phyloP scores from a whole-genome alignment of 2,888 invertebrate species.

The Cyclophora albipunctata region DNA sequence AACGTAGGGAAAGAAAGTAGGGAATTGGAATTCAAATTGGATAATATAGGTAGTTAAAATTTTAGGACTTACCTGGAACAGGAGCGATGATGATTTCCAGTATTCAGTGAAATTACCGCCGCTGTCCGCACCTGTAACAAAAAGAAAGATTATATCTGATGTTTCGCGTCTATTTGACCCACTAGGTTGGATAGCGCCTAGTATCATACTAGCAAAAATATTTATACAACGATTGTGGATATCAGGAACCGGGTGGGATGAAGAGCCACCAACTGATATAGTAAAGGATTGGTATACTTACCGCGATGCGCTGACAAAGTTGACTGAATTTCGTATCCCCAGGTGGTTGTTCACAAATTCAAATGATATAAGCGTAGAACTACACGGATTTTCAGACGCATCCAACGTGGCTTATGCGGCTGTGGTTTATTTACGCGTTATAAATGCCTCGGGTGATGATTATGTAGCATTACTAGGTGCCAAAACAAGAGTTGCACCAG shows the following conservation, averaged over 20 bases:
- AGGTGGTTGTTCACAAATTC: slow-evolving; percentile 7
- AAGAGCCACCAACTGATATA: slow-evolving; percentile 10
- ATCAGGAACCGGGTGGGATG: slow-evolving; percentile 26
- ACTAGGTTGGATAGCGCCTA: slow-evolving; percentile 27
- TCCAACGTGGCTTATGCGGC: slow-evolving; percentile 14
- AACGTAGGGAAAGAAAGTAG: slow-evolving; percentile 11
- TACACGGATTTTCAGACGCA: slow-evolving; percentile 21
- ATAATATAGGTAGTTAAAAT: slow-evolving; percentile 21
- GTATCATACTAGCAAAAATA: slow-evolving; percentile 23
- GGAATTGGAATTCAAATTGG: slow-evolving; percentile 15
- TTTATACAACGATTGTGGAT: slow-evolving; percentile 31
- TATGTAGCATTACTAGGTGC: neutral
- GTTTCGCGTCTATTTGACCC: slow-evolving; percentile 28
- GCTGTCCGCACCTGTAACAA: slow-evolving; percentile 19
- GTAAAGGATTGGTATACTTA: slow-evolving; percentile 4
- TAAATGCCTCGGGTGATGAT: slow-evolving; percentile 4
- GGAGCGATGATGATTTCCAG: neutral
- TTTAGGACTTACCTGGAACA: slow-evolving; percentile 7
- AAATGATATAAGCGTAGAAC: slow-evolving; percentile 2
- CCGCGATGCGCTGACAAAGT: neutral
- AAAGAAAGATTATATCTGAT: slow-evolving; percentile 27
- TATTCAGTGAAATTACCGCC: slow-evolving; percentile 18
- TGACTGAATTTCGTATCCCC: slow-evolving; percentile 4
- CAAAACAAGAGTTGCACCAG: slow-evolving; percentile 17
- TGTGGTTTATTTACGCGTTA: slow-evolving; percentile 11